phyloP scores from a whole-genome alignment of 2,113 vertebrate genomes.

The Nannospalax galili region DNA sequence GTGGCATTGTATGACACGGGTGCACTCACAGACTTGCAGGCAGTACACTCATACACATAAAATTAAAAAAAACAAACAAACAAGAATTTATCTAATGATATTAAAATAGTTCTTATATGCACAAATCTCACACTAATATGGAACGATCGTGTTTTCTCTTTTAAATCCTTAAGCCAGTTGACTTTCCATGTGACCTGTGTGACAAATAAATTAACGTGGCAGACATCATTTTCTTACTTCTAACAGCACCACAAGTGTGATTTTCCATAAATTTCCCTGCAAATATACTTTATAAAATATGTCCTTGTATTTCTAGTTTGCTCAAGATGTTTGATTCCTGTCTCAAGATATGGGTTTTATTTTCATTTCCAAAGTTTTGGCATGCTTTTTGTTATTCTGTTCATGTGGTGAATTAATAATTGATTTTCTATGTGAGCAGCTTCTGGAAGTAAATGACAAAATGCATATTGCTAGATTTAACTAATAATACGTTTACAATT shows the following conservation, averaged over 20 bases:
- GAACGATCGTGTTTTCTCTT: not conserved
- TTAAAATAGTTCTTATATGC: not conserved
- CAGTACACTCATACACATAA: no score
- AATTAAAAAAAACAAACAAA: no score
- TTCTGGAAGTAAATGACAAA: not conserved
- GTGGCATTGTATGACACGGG: no score
- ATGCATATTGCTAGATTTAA: not conserved
- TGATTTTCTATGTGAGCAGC: not conserved
- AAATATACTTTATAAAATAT: not conserved
- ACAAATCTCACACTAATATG: not conserved
- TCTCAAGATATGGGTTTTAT: not conserved
- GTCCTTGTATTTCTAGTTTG: no score
- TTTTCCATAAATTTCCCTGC: not conserved
- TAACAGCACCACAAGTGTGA: not conserved
- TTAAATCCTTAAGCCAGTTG: not conserved
- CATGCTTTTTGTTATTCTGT: not conserved
- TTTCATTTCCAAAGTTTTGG: not conserved
- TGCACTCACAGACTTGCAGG: no score
- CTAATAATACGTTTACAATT: not conserved
- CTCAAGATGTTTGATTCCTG: not conserved
- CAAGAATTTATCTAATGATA: not conserved
- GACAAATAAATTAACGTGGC: no score
- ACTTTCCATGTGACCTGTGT: not conserved
- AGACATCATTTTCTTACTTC: not conserved
- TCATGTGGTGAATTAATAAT: constrained; percentile 21